Evolutionary conservation across 2,888 invertebrate genomes (phyloP).

Genomic region (Alloplasta piceator): DNA sequence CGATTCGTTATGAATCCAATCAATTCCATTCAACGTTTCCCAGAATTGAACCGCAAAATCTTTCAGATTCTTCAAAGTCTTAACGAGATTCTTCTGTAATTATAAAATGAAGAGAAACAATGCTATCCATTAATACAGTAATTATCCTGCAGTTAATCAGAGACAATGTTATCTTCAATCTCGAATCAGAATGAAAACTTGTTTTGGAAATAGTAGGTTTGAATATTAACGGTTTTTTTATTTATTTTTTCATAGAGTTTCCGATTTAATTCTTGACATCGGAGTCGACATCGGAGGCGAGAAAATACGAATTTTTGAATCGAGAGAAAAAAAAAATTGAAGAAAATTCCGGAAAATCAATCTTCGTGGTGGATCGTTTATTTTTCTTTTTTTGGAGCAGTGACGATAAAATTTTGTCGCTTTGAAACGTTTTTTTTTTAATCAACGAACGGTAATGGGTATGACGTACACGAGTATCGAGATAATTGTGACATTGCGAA

Average conservation of each 20-base stretch:
- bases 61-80: too few relatives aligned
- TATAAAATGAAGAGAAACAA: background rate
- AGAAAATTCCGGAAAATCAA: background rate
- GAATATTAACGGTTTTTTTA: background rate
- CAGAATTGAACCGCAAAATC: too few relatives aligned
- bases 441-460: conserved; percentile 82
- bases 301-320: background rate
- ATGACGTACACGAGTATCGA: conserved; percentile 85
- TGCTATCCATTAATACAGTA: too few relatives aligned
- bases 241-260: background rate
- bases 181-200: background rate
- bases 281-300: background rate
- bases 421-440: background rate
- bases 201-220: background rate
- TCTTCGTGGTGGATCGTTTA: background rate
- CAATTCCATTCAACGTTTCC: too few relatives aligned
- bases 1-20: too few relatives aligned
- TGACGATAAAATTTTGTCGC: background rate
- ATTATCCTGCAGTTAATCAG: background rate
- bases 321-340: background rate
- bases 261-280: background rate
- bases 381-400: background rate
- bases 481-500: conserved; percentile 84
- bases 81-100: too few relatives aligned
- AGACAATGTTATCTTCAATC: background rate